Evolutionary conservation across 2,797 vertebrate species (phyloP).

Genomic region (Pangasius macronema): DNA sequence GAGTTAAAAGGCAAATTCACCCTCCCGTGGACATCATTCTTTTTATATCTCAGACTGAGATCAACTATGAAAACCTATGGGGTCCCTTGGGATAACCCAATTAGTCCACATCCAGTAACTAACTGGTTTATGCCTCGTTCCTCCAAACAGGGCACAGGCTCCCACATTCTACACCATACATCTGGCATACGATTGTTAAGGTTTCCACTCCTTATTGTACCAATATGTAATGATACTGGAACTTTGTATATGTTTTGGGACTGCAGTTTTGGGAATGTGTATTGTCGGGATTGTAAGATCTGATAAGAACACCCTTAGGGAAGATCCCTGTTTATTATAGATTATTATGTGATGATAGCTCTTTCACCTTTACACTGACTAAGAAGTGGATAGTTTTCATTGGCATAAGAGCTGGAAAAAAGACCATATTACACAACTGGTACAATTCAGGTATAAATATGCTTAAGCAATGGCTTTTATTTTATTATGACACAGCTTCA

Average conservation of each 20-base stretch:
- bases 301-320: too few species aligned
- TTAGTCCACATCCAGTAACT: background rate
- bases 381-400: background rate
- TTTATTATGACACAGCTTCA: too few species aligned
- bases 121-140: background rate
- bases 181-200: too few species aligned
- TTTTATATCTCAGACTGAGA: background rate
- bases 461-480: background rate
- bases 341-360: background rate
- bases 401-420: background rate
- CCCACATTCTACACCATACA: too few species aligned
- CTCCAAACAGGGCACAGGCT: background rate
- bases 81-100: background rate
- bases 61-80: background rate
- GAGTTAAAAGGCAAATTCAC: background rate
- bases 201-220: too few species aligned
- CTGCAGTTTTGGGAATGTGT: too few species aligned
- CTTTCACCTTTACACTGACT: background rate
- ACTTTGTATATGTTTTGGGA: too few species aligned
- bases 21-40: background rate
- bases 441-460: background rate
- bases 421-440: background rate
- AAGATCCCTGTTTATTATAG: too few species aligned
- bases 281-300: too few species aligned
- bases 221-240: too few species aligned